phyloP scores from a whole-genome alignment of 2,888 invertebrate genomes.

The Napeogenes inachia region DNA sequence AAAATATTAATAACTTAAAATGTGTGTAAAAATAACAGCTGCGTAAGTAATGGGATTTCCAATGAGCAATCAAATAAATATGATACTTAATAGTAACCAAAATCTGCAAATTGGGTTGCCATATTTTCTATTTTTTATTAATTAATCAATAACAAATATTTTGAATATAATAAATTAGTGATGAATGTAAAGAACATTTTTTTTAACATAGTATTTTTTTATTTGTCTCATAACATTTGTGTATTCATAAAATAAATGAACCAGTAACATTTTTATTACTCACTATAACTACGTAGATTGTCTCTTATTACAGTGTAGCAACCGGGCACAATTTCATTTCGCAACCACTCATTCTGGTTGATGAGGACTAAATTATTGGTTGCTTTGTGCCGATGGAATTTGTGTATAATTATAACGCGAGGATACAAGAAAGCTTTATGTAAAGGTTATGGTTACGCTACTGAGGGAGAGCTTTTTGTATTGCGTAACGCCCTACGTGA shows the following conservation, averaged over 20 bases:
- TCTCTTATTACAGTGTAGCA: constrained; percentile 36
- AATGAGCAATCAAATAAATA: too few species aligned
- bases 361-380: constrained; percentile 35
- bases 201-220: too few species aligned
- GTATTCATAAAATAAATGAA: constrained; percentile 13
- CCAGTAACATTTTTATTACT: constrained; percentile 15
- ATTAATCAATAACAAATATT: too few species aligned
- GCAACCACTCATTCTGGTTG: constrained; percentile 30
- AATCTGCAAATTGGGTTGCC: too few species aligned
- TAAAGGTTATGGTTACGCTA: constrained; percentile 30
- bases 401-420: constrained; percentile 43
- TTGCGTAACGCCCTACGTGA: constrained; percentile 11
- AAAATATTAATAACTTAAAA: too few species aligned
- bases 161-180: too few species aligned
- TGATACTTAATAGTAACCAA: too few species aligned
- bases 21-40: too few species aligned
- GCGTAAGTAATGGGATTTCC: too few species aligned
- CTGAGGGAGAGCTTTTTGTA: constrained; percentile 26
- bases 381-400: constrained; percentile 48
- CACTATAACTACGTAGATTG: constrained; percentile 16
- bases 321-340: constrained; percentile 30
- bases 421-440: constrained; percentile 37
- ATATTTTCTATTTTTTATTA: too few species aligned
- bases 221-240: background rate
- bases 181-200: too few species aligned